phyloP scores from a whole-genome alignment of 2,888 invertebrate genomes.

The Pyrochroa serraticornis region DNA sequence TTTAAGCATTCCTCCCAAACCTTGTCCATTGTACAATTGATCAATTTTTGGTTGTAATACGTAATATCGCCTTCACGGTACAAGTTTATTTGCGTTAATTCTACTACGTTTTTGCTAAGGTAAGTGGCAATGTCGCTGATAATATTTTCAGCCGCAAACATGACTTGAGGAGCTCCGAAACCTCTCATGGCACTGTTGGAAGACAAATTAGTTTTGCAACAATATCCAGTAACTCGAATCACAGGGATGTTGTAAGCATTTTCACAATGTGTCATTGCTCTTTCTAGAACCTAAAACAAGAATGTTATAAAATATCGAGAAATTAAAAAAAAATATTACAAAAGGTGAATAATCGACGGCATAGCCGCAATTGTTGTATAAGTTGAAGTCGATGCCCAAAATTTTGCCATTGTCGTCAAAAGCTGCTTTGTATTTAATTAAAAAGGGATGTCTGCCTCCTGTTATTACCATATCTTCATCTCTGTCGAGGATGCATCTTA shows the following conservation, averaged over 20 bases:
- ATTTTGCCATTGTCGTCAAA: conserved; percentile 78
- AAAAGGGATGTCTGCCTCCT: conserved; percentile 89
- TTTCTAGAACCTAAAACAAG: conserved; percentile 72
- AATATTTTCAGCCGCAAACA: conserved; percentile 83
- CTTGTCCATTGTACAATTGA: conserved; percentile 71
- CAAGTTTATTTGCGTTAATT: conserved; percentile 76
- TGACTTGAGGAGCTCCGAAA: conserved; percentile 90
- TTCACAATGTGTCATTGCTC: conserved; percentile 83
- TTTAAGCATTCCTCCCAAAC: conserved; percentile 83
- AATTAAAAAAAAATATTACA: conserved; percentile 61
- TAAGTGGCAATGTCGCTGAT: conserved; percentile 76
- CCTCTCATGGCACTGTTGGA: conserved; percentile 94
- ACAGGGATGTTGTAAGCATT: conserved; percentile 84
- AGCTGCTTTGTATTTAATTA: conserved; percentile 83
- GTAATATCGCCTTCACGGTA: conserved; percentile 79
- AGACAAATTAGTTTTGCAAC: conserved; percentile 87
- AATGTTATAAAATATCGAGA: neutral
- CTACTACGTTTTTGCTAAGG: conserved; percentile 67
- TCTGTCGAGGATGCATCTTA: conserved; percentile 84
- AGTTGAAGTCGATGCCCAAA: conserved; percentile 71
- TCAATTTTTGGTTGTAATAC: conserved; percentile 76
- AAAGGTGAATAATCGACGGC: conserved; percentile 80
- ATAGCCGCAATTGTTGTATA: conserved; percentile 85
- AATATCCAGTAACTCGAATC: conserved; percentile 70
- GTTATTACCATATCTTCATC: conserved; percentile 93